These are phyloP conservation scores for Crematogaster levior DNA, from an alignment of 2,888 invertebrate genomes.

Conservation along the genomic window DNA sequence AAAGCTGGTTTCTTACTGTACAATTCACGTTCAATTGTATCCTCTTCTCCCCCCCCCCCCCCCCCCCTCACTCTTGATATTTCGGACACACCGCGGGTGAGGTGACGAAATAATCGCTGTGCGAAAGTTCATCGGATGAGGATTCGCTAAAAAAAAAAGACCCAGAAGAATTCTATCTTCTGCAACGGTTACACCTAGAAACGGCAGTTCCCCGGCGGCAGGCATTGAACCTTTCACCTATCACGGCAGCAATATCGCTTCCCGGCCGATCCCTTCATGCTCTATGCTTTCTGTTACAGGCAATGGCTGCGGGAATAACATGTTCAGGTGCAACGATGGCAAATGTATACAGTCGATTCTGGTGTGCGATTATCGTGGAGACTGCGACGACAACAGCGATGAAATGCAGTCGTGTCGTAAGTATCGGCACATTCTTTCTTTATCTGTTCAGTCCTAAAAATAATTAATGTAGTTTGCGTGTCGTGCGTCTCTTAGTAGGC, in stretches of 20 bases:
- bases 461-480: not conserved
- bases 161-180: constrained; percentile 46
- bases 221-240: constrained; percentile 83
- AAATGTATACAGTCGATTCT: constrained; percentile 94
- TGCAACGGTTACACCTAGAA: constrained; percentile 47
- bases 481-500: not conserved
- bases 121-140: constrained; percentile 50
- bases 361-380: constrained; percentile 98
- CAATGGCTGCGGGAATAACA: constrained; percentile 88
- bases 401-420: constrained; percentile 96
- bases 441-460: not conserved
- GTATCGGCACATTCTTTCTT: constrained; percentile 85
- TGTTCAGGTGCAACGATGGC: constrained; percentile 94
- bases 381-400: constrained; percentile 97
- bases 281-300: constrained; percentile 71
- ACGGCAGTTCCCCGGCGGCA: constrained; percentile 67
- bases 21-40: not conserved
- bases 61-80: too few relatives aligned
- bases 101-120: constrained; percentile 38
- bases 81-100: constrained; percentile 14
- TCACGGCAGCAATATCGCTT: constrained; percentile 80
- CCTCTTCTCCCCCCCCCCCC: too few relatives aligned
- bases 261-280: constrained; percentile 46
- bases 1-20: not conserved
- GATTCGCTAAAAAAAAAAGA: constrained; percentile 31